Conservation (phyloP, 2,113 vertebrate species). For the Falcunculus frontatus region DNA sequence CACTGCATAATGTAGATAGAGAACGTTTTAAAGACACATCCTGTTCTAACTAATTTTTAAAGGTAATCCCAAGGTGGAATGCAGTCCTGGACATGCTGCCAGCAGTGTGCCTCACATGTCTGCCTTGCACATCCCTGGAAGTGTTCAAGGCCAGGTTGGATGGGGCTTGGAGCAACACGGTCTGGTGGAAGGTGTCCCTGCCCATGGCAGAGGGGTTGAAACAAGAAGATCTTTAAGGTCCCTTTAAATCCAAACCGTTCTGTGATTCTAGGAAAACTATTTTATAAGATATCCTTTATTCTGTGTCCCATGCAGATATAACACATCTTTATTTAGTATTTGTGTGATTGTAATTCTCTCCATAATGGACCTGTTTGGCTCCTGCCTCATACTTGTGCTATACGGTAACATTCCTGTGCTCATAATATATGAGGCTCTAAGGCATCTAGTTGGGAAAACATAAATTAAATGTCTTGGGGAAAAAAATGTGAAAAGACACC, state of each 20-base stretch:
- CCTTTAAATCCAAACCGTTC: neutral
- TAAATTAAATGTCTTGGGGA: neutral
- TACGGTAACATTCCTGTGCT: fast-evolving
- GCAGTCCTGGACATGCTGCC: neutral
- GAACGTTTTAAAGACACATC: neutral
- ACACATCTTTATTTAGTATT: neutral
- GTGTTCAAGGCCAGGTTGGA: neutral
- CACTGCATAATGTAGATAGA: neutral
- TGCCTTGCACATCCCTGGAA: neutral
- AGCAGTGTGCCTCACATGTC: fast-evolving
- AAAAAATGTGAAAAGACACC: neutral
- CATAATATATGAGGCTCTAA: neutral
- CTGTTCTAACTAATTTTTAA: neutral
- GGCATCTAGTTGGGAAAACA: neutral
- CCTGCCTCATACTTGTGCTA: neutral
- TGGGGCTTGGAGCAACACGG: neutral
- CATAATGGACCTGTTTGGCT: neutral
- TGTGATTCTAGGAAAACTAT: neutral
- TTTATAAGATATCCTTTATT: neutral
- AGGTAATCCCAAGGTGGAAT: neutral
- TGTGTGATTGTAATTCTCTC: neutral
- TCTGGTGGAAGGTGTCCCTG: neutral
- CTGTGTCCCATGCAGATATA: neutral
- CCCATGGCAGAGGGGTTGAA: neutral
- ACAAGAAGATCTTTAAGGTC: neutral